Evolutionary conservation across 2,888 invertebrate species (phyloP).

Genomic region (Gerosis bhagava): DNA sequence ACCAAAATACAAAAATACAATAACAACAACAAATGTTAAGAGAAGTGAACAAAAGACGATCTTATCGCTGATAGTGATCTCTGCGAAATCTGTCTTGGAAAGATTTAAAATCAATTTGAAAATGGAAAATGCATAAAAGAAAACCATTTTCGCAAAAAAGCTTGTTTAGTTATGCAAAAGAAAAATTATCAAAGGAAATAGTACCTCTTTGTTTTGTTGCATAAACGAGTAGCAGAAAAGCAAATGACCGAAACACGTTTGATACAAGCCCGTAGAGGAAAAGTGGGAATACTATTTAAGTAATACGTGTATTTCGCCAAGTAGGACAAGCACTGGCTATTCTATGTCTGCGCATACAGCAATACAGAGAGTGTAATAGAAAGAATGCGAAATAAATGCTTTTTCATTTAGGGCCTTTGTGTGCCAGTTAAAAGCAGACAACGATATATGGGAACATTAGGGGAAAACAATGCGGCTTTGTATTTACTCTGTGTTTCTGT

Average conservation of each 20-base stretch:
- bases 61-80: no score
- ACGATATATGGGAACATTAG: slow-evolving; percentile 66
- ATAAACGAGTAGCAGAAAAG: slow-evolving; percentile 3
- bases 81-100: no score
- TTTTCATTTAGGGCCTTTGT: slow-evolving; percentile 64
- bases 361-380: slow-evolving; percentile 44
- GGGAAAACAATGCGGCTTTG: slow-evolving; percentile 62
- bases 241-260: slow-evolving; percentile 7
- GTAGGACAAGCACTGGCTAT: slow-evolving; percentile 26
- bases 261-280: no score
- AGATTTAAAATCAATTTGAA: no score
- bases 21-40: no score
- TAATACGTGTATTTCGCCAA: slow-evolving; percentile 19
- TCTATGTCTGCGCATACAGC: slow-evolving; percentile 42
- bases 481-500: slow-evolving; percentile 41
- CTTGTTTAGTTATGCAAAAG: no score
- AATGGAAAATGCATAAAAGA: no score
- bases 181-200: no score
- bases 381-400: slow-evolving; percentile 59
- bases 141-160: no score
- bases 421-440: slow-evolving; percentile 54
- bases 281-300: slow-evolving; percentile 2
- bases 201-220: background rate
- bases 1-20: no score
- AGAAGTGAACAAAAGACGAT: no score